Evolutionary conservation across 2,113 vertebrate genomes (phyloP).

Genomic region (Struthidea cinerea): DNA sequence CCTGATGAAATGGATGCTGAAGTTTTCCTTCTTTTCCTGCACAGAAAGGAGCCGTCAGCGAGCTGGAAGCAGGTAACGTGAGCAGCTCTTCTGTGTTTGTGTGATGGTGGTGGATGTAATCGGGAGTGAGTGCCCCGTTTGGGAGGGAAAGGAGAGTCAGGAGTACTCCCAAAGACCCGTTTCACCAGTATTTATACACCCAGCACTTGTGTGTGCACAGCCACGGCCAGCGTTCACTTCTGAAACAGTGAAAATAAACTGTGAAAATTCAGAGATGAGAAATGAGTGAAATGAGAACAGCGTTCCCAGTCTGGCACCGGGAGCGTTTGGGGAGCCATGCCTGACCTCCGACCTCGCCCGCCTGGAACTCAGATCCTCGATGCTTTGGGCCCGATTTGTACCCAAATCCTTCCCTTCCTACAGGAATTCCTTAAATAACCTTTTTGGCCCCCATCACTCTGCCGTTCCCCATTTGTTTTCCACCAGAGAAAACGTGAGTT

Average conservation of each 20-base stretch:
- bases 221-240: rapidly evolving
- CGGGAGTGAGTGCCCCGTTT: rapidly evolving
- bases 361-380: rapidly evolving
- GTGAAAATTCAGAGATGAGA: not conserved
- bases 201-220: rapidly evolving
- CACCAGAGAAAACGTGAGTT: not conserved
- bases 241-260: rapidly evolving
- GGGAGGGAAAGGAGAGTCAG: not conserved
- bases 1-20: not conserved
- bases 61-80: not conserved
- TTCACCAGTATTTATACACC: not conserved
- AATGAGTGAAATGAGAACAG: not conserved
- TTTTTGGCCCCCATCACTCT: rapidly evolving
- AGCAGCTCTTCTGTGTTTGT: not conserved
- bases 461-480: rapidly evolving
- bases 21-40: not conserved
- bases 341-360: not conserved
- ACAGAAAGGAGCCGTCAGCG: not conserved
- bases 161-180: not conserved
- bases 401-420: not conserved
- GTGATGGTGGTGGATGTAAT: not conserved
- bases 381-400: not conserved
- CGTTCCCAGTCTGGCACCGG: not conserved
- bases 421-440: not conserved
- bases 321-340: not conserved